A percentile compares a stretch with the other conserved stretches of the same genome.
phyloP scores from a whole-genome alignment of 2,113 vertebrate genomes.

The Arvicanthis niloticus region DNA sequence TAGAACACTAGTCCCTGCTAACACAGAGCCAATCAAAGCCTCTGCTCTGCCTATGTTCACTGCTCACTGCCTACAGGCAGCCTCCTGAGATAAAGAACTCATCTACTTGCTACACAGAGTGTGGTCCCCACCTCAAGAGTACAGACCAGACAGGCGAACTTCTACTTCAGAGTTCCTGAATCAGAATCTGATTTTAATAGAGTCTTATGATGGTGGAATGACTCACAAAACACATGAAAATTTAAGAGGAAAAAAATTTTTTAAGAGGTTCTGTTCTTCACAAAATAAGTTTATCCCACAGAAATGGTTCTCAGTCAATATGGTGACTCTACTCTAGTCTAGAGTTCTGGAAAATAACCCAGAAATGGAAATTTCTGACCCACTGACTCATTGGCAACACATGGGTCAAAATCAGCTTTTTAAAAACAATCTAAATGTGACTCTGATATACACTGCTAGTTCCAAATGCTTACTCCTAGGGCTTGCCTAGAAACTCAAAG shows the following conservation, averaged over 20 bases:
- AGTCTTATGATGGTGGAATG: background rate
- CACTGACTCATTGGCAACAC: background rate
- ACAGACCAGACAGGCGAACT: background rate
- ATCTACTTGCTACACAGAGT: background rate
- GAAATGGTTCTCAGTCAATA: background rate
- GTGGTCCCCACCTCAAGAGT: background rate
- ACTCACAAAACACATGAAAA: background rate
- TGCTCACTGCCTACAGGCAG: background rate
- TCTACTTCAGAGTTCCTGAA: background rate
- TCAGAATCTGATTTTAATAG: background rate
- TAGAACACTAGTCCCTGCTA: background rate
- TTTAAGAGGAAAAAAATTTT: background rate
- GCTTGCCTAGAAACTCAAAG: background rate
- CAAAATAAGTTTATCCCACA: background rate
- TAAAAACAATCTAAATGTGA: conserved; percentile 20
- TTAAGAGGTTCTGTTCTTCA: background rate
- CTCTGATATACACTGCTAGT: background rate
- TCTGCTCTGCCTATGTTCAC: rapidly evolving
- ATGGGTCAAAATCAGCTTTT: conserved; percentile 1
- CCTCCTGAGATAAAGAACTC: background rate
- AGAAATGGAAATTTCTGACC: background rate
- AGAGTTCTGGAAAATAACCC: background rate
- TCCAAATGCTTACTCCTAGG: conserved; percentile 43
- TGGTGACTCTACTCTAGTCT: background rate
- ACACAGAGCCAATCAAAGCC: background rate